Evolutionary conservation across 1,140 invertebrate genomes (phyloP), one percentile per base, ranked within the genome.

Genomic region (Halesus radiatus): DNA sequence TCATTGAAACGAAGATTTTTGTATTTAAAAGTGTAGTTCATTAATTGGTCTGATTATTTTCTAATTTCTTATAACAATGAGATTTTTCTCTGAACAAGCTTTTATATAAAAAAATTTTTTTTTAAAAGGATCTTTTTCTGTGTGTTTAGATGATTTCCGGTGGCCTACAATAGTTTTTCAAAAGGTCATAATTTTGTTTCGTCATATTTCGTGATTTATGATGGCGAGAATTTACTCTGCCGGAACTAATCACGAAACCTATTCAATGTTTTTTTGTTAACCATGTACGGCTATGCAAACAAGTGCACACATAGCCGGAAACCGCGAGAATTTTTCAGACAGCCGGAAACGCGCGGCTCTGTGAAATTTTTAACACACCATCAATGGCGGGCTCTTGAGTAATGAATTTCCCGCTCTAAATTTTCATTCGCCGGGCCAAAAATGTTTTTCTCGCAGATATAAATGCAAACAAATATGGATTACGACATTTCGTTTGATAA

Each of bases 291-390:
- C 10, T 60, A 20, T 60, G 56, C 16, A 60, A 20, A 60, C 56
- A 13, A 60, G 56, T 60, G 56, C 56, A 60, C n/a, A 60, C 18
- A 23, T 60, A 20, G 20, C 23, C 20, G 56, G 56, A 29, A 64
- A 64, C 62, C 62, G 23, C 62, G 22, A 64, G 26, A 22, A 64
- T 64, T 64, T 64, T 64, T 64, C 62, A 64, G 26, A 64, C 62
- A 64, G 22, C 23, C 62, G 62, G 26, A 29, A 29, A 64, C 62
- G 62, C 62, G 62, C 22, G 62, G 62, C 22, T 26, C 62, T 64
- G 62, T 64, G 62, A 64, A 64, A 64, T 29, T 64, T 64, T 64
- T 64, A 64, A 29, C 62, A 64, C 62, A 64, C 62, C 32, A 64
- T 64, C 62, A 64, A 64, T 64, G 62, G 62, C 26, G 62, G 23